Base-by-base conservation (phyloP, 2,113 vertebrate species). In the Seriola dumerili region DNA sequence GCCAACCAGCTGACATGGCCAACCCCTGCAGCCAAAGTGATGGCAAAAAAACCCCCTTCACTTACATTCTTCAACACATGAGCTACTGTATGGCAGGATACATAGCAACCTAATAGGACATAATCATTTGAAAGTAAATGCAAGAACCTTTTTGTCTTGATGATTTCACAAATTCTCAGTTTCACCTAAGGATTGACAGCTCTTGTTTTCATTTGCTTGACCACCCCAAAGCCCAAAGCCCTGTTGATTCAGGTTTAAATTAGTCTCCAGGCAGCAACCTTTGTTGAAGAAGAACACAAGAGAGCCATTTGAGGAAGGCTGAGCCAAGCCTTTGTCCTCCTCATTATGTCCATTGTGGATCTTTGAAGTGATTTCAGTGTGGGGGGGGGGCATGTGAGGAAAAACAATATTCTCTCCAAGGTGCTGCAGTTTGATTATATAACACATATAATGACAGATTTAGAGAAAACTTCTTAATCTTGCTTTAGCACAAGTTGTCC, bases 211-310 rank as follows among this genome's bases (percentile, higher is more conserved):
- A 29, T 72, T 40, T 54, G 25, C 29, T 16, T 48, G 66, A 71
- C n/a, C 57, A 48, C 19, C 36, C 38, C 9, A 23, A 67, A 72
- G 55, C 8, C 17, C 42, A 11, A 69, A 68, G 40, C 46, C n/a
- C 67, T 14, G 36, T 69, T 61, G 16, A 68, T 68, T 79, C 72
- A 36, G 36, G 72, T 48, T 85, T 64, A 62, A 72, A 76, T 76
- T 2, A 62, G 61, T 75, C 73, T 82, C 63, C 48, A 74, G 76
- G 57, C 80, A 77, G 80, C 66, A 65, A 83, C 68, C 66, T 78
- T 85, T 84, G 82, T 64, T 76, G 32, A 72, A 62, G 63, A 67
- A 73, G 50, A 69, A 78, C 79, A 73, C 90, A 64, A 76, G 57
- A 70, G 88, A 84, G 62, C 62, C 54, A 0, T 76, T 44, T 0